A percentile compares a stretch with the other conserved stretches of the same genome.
phyloP scores from a whole-genome alignment of 2,888 invertebrate genomes.

The Acanthosepion esculentum region DNA sequence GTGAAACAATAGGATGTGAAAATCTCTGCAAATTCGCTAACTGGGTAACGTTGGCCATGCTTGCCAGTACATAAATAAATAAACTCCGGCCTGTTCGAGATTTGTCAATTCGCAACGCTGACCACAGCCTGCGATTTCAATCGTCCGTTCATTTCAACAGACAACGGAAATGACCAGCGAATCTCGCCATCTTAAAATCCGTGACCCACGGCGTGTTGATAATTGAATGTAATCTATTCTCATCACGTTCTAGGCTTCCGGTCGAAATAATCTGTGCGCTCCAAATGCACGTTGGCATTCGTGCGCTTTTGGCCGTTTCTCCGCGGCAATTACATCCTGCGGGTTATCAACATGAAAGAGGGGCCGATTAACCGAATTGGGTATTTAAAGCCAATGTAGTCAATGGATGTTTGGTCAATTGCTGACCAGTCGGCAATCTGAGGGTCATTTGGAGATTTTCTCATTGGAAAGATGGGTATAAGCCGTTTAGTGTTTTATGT shows the following conservation, averaged over 20 bases:
- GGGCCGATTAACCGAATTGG: not conserved
- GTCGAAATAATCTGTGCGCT: not conserved
- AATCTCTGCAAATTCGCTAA: not conserved
- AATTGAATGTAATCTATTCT: constrained; percentile 1
- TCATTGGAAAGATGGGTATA: not conserved
- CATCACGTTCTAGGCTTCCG: not conserved
- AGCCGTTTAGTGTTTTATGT: not conserved
- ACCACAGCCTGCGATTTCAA: not conserved
- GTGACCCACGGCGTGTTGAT: constrained; percentile 21
- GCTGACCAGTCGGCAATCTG: not conserved
- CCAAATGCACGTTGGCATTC: not conserved
- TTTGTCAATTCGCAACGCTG: not conserved
- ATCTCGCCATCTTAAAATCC: not conserved
- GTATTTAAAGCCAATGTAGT: not conserved
- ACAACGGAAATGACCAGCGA: not conserved
- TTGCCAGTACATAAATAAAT: not conserved
- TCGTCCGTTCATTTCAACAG: not conserved
- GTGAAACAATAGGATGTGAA: not conserved
- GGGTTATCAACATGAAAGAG: constrained; percentile 33
- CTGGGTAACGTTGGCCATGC: not conserved
- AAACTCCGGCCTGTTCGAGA: not conserved
- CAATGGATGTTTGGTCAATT: not conserved
- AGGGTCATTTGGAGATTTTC: not conserved
- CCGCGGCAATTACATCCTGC: constrained; percentile 8
- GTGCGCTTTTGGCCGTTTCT: not conserved